phyloP scores from a whole-genome alignment of 37 sponge, comb jelly and placozoan species.

The Ephydatia muelleri region DNA sequence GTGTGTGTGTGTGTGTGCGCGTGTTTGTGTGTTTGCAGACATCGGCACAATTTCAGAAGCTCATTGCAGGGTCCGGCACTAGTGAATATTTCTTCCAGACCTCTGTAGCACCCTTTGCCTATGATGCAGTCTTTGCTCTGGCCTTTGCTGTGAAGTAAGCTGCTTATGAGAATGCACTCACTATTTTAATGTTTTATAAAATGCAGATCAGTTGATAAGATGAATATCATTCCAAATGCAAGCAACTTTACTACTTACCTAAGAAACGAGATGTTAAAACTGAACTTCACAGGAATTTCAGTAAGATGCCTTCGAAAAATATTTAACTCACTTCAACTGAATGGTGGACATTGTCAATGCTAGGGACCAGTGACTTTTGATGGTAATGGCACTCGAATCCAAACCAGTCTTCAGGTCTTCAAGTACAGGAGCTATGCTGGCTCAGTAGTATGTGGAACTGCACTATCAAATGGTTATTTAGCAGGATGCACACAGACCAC shows the following conservation, averaged over 20 bases:
- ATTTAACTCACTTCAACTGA: too few species aligned
- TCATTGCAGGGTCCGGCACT: too few species aligned
- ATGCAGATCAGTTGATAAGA: too few species aligned
- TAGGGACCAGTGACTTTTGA: constrained; percentile 51
- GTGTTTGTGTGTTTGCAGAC: not conserved
- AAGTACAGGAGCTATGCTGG: constrained; percentile 22
- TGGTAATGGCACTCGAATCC: constrained; percentile 36
- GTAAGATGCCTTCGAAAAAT: too few species aligned
- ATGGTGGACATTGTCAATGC: too few species aligned
- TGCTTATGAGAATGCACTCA: too few species aligned
- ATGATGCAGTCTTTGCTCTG: constrained; percentile 62
- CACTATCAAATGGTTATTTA: too few species aligned
- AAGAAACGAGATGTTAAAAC: not conserved
- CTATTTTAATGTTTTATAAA: too few species aligned
- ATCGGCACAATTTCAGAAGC: too few species aligned
- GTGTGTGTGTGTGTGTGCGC: not conserved
- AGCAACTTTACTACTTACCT: not conserved
- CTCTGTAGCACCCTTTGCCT: constrained; percentile 26
- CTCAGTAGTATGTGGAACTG: not conserved
- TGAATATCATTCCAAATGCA: too few species aligned
- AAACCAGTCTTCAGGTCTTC: constrained; percentile 5
- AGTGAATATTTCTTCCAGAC: not conserved
- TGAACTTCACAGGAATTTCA: constrained; percentile 31
- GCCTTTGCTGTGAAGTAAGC: constrained; percentile 40
- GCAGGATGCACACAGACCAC: too few species aligned